Evolutionary conservation across 2,113 vertebrate genomes (phyloP).

Genomic region (Salvelinus fontinalis): DNA sequence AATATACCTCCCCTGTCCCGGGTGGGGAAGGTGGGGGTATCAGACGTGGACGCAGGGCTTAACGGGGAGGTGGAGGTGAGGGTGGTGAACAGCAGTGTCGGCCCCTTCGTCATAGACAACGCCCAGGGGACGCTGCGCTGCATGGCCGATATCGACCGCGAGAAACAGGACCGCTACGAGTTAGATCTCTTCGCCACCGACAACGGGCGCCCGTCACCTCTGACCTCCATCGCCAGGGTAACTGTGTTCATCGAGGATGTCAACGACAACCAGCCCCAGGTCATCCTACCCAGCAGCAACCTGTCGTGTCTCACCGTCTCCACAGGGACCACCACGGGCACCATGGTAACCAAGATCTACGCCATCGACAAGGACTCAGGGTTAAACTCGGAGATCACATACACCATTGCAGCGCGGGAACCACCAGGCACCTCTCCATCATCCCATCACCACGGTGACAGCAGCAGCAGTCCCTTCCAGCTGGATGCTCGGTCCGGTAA

Average conservation of each 20-base stretch:
- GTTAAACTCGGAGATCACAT: constrained; percentile 74
- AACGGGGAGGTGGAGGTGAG: constrained; percentile 66
- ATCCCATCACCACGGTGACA: constrained; percentile 10
- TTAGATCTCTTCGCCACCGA: constrained; percentile 67
- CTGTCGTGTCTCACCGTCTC: constrained; percentile 70
- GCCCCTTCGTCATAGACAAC: constrained; percentile 68
- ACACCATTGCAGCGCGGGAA: constrained; percentile 52
- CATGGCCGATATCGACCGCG: constrained; percentile 67
- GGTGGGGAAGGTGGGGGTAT: constrained; percentile 65
- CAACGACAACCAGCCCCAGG: constrained; percentile 77
- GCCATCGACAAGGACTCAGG: constrained; percentile 72
- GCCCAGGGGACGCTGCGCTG: constrained; percentile 59
- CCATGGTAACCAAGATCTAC: constrained; percentile 69
- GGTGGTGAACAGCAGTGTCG: constrained; percentile 54
- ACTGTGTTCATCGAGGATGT: constrained; percentile 75
- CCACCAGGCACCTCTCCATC: constrained; percentile 11
- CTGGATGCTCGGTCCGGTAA: constrained; percentile 70
- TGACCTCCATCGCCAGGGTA: constrained; percentile 66
- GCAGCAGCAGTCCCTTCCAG: constrained; percentile 57
- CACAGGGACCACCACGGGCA: constrained; percentile 55
- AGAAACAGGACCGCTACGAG: constrained; percentile 66
- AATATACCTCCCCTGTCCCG: constrained; percentile 54
- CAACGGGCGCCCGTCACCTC: constrained; percentile 50
- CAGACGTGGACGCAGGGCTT: constrained; percentile 67
- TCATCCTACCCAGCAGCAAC: constrained; percentile 74